A percentile compares a stretch with the other conserved stretches of the same genome.
phyloP scores from a whole-genome alignment of 2,888 invertebrate genomes.

The Cylindroiulus punctatus region DNA sequence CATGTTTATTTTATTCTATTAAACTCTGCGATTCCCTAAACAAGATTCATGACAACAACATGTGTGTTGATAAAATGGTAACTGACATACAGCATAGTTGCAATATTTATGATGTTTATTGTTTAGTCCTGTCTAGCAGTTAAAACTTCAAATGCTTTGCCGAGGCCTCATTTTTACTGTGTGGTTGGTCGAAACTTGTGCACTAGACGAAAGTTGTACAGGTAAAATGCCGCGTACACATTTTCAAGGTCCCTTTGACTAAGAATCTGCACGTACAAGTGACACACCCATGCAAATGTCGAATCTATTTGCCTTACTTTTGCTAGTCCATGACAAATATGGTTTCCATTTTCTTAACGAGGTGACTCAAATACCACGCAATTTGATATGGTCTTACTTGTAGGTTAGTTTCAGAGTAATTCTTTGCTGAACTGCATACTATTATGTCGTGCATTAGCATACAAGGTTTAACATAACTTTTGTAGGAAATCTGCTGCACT shows the following conservation, averaged over 20 bases:
- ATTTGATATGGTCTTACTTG: background rate
- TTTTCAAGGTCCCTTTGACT: background rate
- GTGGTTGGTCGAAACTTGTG: background rate
- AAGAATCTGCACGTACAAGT: background rate
- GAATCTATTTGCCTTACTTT: background rate
- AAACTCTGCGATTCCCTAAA: background rate
- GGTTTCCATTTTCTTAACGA: background rate
- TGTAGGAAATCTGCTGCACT: no score
- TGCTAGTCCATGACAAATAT: background rate
- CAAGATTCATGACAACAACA: background rate
- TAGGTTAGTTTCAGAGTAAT: no score
- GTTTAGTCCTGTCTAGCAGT: background rate
- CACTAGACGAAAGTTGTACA: background rate
- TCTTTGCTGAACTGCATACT: no score
- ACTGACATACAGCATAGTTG: background rate
- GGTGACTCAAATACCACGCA: background rate
- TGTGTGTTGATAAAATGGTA: background rate
- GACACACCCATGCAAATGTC: slow-evolving; percentile 29
- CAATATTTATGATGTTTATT: background rate
- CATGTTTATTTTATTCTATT: no score
- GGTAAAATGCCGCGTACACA: background rate
- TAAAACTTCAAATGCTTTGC: background rate
- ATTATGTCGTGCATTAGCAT: no score
- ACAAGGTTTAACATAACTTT: no score
- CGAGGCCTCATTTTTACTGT: background rate